These are phyloP conservation scores for Cydia pomonella DNA, from an alignment of 1,140 invertebrate species.

Conservation along the genomic window DNA sequence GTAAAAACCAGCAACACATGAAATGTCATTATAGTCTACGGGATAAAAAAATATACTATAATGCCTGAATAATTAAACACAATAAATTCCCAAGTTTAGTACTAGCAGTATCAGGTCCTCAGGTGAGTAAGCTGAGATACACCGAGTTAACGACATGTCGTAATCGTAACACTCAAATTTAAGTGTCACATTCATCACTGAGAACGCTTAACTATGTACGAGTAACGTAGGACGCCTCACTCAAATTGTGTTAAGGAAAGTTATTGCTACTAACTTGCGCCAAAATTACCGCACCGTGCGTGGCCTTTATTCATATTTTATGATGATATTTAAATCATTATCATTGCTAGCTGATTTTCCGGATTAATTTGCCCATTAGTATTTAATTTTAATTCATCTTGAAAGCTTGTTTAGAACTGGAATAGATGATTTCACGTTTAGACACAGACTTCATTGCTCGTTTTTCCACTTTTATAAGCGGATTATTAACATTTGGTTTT, in stretches of 20 bases:
- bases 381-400: no score
- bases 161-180: conserved; percentile 41
- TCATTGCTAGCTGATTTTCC: no score
- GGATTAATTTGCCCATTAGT: no score
- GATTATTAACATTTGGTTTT: no score
- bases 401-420: no score
- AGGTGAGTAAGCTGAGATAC: conserved; percentile 37
- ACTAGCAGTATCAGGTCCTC: conserved; percentile 28
- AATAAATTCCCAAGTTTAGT: conserved; percentile 25
- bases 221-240: conserved; percentile 1
- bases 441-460: no score
- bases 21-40: no score
- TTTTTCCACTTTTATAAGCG: no score
- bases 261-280: conserved; percentile 10
- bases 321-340: no score
- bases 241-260: conserved; percentile 15
- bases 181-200: conserved; percentile 37
- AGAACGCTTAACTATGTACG: conserved; percentile 21
- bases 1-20: no score
- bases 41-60: no score
- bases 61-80: conserved; percentile 16
- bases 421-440: no score
- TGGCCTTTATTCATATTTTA: not conserved
- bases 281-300: not conserved
- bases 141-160: conserved; percentile 34